Evolutionary conservation across 1,140 invertebrate species (phyloP), one percentile per base, ranked within the genome.

Genomic region (Nephila pilipes): DNA sequence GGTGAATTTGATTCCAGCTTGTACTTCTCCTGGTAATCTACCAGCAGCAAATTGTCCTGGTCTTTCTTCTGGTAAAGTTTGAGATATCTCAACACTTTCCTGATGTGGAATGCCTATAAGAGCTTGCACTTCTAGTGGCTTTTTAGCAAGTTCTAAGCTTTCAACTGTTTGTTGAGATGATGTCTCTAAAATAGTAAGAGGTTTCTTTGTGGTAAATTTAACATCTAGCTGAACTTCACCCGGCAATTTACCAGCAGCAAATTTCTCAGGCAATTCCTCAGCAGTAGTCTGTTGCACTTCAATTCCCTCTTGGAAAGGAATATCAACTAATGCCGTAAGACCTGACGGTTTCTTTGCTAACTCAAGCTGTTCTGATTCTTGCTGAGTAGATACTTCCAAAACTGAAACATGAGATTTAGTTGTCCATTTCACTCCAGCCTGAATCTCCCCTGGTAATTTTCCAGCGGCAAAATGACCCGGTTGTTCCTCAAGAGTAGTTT

Each of bases 101-200:
- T 91, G 91, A 54, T 93, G 69, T 57, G 75, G 58, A 57, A 94
- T 12, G 16, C 29, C 60, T 8, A 88, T 18, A 8, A 89, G 38
- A 10, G 94, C 94, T 92, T 87, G 22, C 63, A 94, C 90, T 38
- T 94, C 85, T 63, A 79, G 55, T 20, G 94, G 94, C 20, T 94
- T 91, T 94, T 95, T 94, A 32, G 90, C 93, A n/a, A 94, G 69
- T 79, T 93, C 96, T 96, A 18, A 55, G 36, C 90, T 79, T 57
- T 92, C 94, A n/a, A 75, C 36, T 29, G n/a, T 79, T 58, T 85
- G 63, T 55, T 94, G 81, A 46, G 87, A 89, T 25, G 60, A 69
- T 57, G 65, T 87, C 87, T 93, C 94, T 2, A 57, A 87, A 46
- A 94, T 60, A 83, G 80, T 57, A n/a, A 94, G 54, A 0, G 87